Percentiles rank a stretch among this genome's conserved stretches.
phyloP scores from a whole-genome alignment of 2,888 invertebrate genomes.

The Agrochola lychnidis region DNA sequence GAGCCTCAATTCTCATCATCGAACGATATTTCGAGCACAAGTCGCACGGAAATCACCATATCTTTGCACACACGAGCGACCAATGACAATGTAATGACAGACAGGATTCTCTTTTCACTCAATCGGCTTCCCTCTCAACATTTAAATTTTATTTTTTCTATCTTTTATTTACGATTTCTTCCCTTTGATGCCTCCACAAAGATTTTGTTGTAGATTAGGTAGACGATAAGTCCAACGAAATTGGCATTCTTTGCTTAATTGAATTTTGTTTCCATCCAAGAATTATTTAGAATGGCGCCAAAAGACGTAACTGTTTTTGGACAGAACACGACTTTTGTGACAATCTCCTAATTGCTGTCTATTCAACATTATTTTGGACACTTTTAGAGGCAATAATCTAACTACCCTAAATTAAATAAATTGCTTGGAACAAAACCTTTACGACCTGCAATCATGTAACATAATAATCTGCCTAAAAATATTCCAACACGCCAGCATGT shows the following conservation, averaged over 20 bases:
- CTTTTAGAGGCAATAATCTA: background rate
- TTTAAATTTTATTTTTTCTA: constrained; percentile 64
- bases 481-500: constrained; percentile 22
- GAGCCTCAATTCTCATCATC: constrained; percentile 42
- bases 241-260: constrained; percentile 49
- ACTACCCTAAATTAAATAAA: background rate
- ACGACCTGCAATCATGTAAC: constrained; percentile 7
- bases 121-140: constrained; percentile 57
- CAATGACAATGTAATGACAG: constrained; percentile 69
- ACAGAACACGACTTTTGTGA: constrained; percentile 15
- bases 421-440: constrained; percentile 2
- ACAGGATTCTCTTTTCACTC: constrained; percentile 54
- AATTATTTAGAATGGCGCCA: constrained; percentile 18
- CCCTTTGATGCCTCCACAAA: constrained; percentile 42
- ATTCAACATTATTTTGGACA: constrained; percentile 12
- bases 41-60: constrained; percentile 58
- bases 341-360: constrained; percentile 31
- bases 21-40: constrained; percentile 52
- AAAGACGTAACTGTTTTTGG: constrained; percentile 25
- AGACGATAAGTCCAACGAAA: constrained; percentile 49
- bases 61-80: constrained; percentile 68
- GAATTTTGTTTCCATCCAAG: constrained; percentile 37
- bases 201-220: constrained; percentile 47
- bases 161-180: constrained; percentile 44
- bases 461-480: constrained; percentile 20